These are phyloP conservation scores for Micromys minutus DNA, from an alignment of 2,113 vertebrate species.

Conservation along the genomic window DNA sequence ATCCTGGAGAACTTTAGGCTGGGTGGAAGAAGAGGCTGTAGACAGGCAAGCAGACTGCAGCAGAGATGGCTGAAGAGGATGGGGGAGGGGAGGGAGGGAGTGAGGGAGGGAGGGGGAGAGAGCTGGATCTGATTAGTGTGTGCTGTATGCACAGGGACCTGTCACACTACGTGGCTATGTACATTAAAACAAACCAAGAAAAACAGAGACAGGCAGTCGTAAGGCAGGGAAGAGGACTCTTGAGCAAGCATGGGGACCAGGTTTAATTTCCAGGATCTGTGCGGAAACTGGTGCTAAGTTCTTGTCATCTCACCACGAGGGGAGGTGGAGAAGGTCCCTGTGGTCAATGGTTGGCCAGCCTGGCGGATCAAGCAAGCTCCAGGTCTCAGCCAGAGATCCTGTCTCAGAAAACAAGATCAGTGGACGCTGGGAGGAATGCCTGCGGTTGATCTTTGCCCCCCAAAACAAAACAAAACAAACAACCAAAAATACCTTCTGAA, in stretches of 20 bases:
- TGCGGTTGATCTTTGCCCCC: background rate
- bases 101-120: no score
- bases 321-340: background rate
- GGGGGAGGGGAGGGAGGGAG: background rate
- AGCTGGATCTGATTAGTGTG: background rate
- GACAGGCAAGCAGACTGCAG: background rate
- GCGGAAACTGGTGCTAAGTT: no score
- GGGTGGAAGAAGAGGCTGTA: background rate
- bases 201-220: background rate
- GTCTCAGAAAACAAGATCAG: background rate
- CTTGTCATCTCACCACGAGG: background rate
- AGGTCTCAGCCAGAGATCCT: no score
- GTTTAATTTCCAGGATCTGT: background rate
- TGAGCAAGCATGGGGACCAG: background rate
- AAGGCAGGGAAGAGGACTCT: background rate
- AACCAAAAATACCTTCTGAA: background rate
- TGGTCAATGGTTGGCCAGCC: background rate
- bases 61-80: background rate
- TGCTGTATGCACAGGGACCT: background rate
- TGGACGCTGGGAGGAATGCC: background rate
- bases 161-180: background rate
- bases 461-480: background rate
- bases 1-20: background rate
- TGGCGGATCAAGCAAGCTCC: background rate
- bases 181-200: background rate